A percentile compares a stretch with the other conserved stretches of the same genome.
These are phyloP conservation scores for Aegithalos caudatus DNA, from an alignment of 2,113 vertebrate species.

Conservation along the genomic window DNA sequence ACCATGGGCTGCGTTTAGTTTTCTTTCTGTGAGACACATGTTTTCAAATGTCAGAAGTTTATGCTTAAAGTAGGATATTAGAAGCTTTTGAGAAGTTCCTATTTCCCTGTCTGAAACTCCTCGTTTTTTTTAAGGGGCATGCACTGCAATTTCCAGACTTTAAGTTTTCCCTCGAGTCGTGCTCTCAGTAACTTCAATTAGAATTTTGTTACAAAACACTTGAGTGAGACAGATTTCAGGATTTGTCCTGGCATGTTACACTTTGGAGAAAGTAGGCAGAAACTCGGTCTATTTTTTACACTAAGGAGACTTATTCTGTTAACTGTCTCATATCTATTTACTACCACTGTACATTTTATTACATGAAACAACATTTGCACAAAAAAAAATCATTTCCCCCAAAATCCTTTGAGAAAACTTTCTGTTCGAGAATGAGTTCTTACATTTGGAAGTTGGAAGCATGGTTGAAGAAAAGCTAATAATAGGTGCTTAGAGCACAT, in stretches of 20 bases:
- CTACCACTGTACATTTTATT: not conserved
- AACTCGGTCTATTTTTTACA: not conserved
- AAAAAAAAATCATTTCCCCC: not conserved
- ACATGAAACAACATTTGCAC: not conserved
- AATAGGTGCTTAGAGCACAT: not conserved
- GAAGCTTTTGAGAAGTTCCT: not conserved
- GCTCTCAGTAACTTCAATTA: not conserved
- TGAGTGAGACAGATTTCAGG: not conserved
- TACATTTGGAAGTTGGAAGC: not conserved
- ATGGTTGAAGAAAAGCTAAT: not conserved
- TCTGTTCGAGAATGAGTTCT: not conserved
- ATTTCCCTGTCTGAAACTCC: not conserved
- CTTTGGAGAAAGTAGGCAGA: not conserved
- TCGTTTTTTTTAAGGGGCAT: not conserved
- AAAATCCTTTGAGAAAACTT: not conserved
- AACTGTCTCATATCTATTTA: not conserved
- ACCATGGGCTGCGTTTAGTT: not conserved
- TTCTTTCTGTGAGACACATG: not conserved
- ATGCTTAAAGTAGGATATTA: not conserved
- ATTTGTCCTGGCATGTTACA: not conserved
- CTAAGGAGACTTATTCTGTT: not conserved
- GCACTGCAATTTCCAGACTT: not conserved
- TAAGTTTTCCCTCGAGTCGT: not conserved
- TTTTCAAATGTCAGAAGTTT: not conserved
- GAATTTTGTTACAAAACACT: not conserved